phyloP scores from a whole-genome alignment of 2,888 invertebrate species.

The Leptinotarsa juncta region DNA sequence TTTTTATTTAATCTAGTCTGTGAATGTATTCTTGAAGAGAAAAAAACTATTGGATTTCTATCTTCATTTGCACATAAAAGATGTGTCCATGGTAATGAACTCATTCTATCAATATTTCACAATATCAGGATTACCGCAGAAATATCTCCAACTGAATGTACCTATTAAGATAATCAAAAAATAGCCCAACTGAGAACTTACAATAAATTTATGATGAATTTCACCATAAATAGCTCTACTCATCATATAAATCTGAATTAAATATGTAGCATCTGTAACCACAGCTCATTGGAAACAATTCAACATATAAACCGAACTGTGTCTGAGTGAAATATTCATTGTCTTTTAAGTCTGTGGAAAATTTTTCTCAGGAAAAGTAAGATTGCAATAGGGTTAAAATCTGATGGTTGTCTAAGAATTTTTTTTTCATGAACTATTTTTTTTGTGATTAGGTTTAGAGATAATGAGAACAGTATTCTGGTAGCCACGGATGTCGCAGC shows the following conservation, averaged over 20 bases:
- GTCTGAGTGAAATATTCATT: too few relatives aligned
- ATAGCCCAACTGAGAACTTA: background rate
- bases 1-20: too few relatives aligned
- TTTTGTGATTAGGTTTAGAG: slow-evolving; percentile 72
- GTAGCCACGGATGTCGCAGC: slow-evolving; percentile 98
- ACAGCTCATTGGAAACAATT: background rate
- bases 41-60: background rate
- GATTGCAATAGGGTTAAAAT: too few relatives aligned
- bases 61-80: background rate
- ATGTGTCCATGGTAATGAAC: background rate
- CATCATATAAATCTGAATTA: background rate
- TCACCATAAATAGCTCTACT: background rate
- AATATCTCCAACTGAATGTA: background rate
- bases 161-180: background rate
- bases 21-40: background rate
- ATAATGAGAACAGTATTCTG: slow-evolving; percentile 78
- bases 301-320: background rate
- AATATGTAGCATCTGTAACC: background rate
- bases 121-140: background rate
- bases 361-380: too few relatives aligned
- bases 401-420: too few relatives aligned
- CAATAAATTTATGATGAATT: background rate
- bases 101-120: background rate
- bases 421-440: too few relatives aligned
- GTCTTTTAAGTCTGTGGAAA: too few relatives aligned